Evolutionary conservation across 2,888 invertebrate genomes (phyloP).

Genomic region (Rotaria macrura): DNA sequence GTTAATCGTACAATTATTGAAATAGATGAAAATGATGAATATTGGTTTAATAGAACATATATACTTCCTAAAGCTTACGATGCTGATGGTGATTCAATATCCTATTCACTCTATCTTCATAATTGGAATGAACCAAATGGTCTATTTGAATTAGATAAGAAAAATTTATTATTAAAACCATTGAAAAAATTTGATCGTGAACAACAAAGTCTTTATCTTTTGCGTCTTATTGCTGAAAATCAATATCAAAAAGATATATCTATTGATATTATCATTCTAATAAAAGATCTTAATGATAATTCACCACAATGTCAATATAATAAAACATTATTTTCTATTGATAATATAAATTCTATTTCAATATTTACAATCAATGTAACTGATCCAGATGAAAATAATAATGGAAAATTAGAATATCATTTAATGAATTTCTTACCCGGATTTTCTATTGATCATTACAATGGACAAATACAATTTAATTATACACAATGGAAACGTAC

Average conservation of each 20-base stretch:
- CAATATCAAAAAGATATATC: neutral
- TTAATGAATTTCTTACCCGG: neutral
- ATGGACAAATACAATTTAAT: neutral
- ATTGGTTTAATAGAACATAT: neutral
- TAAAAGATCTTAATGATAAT: neutral
- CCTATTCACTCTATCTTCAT: neutral
- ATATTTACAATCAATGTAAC: neutral
- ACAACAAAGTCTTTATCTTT: neutral
- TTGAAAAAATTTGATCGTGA: constrained; percentile 2
- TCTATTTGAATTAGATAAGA: neutral
- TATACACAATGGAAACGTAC: neutral
- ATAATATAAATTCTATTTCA: neutral
- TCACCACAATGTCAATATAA: neutral
- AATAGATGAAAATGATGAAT: neutral
- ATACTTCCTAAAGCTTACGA: neutral
- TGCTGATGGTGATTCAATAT: neutral
- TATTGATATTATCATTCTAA: neutral
- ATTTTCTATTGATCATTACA: neutral
- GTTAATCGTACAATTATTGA: neutral
- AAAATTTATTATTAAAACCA: neutral
- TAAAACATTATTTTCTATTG: neutral
- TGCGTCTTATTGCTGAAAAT: neutral
- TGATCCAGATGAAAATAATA: neutral
- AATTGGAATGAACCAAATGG: neutral
- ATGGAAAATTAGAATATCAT: neutral